Evolutionary conservation across 2,888 invertebrate genomes (phyloP).

Genomic region (Mayetiola destructor): DNA sequence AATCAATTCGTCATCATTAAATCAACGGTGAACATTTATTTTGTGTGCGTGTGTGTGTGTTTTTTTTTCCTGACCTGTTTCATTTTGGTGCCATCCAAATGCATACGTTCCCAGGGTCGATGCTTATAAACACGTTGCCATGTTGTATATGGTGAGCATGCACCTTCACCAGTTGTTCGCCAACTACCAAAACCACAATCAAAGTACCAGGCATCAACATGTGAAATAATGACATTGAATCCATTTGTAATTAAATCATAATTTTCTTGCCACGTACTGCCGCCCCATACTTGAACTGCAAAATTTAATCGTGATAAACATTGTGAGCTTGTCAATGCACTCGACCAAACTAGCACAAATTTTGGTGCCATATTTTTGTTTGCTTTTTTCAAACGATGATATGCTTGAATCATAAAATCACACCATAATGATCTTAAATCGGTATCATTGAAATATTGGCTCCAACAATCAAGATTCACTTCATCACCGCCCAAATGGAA

Average conservation of each 20-base stretch:
- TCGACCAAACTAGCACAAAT: slow-evolving; percentile 56
- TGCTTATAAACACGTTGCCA: slow-evolving; percentile 82
- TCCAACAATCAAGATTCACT: slow-evolving; percentile 70
- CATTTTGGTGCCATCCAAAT: slow-evolving; percentile 28
- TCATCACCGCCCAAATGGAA: slow-evolving; percentile 59
- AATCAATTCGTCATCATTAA: too few relatives aligned
- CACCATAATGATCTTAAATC: slow-evolving; percentile 67
- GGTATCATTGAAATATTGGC: slow-evolving; percentile 55
- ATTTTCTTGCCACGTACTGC: slow-evolving; percentile 67
- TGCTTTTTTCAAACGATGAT: slow-evolving; percentile 33
- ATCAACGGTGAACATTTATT: not conserved
- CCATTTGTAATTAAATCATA: slow-evolving; percentile 61
- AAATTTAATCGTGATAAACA: slow-evolving; percentile 46
- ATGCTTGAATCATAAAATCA: slow-evolving; percentile 54
- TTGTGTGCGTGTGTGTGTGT: not conserved
- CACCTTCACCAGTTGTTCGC: slow-evolving; percentile 45
- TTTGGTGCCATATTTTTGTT: slow-evolving; percentile 31
- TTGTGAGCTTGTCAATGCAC: slow-evolving; percentile 57
- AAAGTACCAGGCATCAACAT: slow-evolving; percentile 78
- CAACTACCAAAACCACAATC: slow-evolving; percentile 79
- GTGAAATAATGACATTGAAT: slow-evolving; percentile 62
- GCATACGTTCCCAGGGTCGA: slow-evolving; percentile 51
- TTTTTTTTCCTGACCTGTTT: slow-evolving; percentile 26
- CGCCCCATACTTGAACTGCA: slow-evolving; percentile 68
- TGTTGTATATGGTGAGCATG: slow-evolving; percentile 73